Evolutionary conservation across 35 echinoderm and acorn worm species (phyloP).

Genomic region (Apostichopus japonicus): DNA sequence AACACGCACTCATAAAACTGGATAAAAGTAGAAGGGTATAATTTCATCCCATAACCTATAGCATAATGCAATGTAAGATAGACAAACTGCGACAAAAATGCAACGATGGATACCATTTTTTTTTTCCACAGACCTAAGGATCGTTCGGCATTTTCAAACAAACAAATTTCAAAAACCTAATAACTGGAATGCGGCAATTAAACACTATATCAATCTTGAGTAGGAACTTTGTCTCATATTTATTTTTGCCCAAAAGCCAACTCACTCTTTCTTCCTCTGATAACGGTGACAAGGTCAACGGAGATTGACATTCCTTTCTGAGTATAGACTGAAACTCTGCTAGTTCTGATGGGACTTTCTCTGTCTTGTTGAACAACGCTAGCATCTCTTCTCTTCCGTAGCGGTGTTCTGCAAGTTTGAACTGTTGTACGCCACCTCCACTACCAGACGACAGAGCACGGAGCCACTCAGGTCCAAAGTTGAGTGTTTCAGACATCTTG

Average conservation of each 20-base stretch:
- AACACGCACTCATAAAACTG: too few relatives aligned
- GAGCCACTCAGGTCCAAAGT: constrained; percentile 98
- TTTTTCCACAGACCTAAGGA: too few relatives aligned
- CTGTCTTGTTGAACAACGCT: constrained; percentile 84
- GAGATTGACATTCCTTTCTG: constrained; percentile 82
- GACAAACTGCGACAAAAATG: too few relatives aligned
- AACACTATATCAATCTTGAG: too few relatives aligned
- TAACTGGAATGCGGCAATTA: too few relatives aligned
- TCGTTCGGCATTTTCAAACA: too few relatives aligned
- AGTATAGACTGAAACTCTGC: constrained; percentile 82
- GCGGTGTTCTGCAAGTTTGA: constrained; percentile 96
- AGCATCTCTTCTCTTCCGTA: constrained; percentile 95
- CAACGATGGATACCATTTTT: too few relatives aligned
- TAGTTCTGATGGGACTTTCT: constrained; percentile 73
- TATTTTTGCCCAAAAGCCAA: background rate
- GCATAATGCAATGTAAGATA: too few relatives aligned
- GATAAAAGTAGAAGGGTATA: too few relatives aligned
- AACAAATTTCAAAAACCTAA: too few relatives aligned
- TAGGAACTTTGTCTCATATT: too few relatives aligned
- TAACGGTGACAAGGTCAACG: constrained; percentile 84
- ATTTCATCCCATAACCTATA: too few relatives aligned
- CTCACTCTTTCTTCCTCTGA: constrained; percentile 95
- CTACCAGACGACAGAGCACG: constrained; percentile 87
- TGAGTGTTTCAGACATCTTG: constrained; percentile 96
- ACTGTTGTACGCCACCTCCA: constrained; percentile 67